Evolutionary conservation across 2,113 vertebrate genomes (phyloP), one percentile per base, ranked within the genome.

Genomic region (Zosterops japonicus): DNA sequence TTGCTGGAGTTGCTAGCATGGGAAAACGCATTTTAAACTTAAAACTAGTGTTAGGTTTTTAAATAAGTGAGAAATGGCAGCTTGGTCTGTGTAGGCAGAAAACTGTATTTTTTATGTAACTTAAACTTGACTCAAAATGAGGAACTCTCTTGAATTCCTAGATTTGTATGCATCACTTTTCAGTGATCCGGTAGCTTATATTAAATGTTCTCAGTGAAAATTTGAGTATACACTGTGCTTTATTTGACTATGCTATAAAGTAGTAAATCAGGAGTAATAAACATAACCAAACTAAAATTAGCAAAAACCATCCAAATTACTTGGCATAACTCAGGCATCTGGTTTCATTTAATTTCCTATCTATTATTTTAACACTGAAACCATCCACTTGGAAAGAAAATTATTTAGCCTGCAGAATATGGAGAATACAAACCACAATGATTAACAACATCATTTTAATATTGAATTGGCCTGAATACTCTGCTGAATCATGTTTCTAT

Each of bases 291-390:
- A 89, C 15, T 50, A 79, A 75, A 77, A 90, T 87, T 80, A 77
- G 63, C 36, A 91, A 61, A 69, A 57, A 87, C 52, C 4, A 61
- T 53, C 28, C 36, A 83, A 85, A 46, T 76, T 80, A 72, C 9
- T 25, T 76, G 67, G 44, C 49, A 53, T 53, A 69, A 79, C 29
- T 75, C 35, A 56, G 35, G 70, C 83, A 91, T 64, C 36, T 46
- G 25, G 25, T 60, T 95, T 76, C 22, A 85, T 57, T 61, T 88
- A 28, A 80, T 83, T 92, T 93, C 52, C 82, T 65, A 79, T 31
- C 28, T 64, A 63, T 83, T 92, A 83, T 53, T 88, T 92, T 83
- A 90, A 86, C 57, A 90, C 36, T 57, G 47, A 86, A 88, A 70
- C 29, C 27, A 87, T 84, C 29, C 81, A 78, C 16, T 90, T 72